Percentiles rank a stretch among this genome's conserved stretches.
Evolutionary conservation across 2,888 invertebrate species (phyloP).

Genomic region (Patella depressa): DNA sequence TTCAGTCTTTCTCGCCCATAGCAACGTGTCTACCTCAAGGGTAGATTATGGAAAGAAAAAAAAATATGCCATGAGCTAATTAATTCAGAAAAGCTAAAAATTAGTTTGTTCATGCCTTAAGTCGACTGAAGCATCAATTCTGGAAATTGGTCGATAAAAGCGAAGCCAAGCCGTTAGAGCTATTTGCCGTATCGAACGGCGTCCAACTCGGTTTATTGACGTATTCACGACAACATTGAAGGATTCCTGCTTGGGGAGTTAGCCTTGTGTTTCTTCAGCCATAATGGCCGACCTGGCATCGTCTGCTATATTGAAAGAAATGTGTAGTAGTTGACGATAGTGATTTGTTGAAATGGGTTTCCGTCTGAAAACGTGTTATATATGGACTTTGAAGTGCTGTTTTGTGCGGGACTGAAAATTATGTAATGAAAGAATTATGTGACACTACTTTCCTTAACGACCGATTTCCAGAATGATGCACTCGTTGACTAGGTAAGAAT

Average conservation of each 20-base stretch:
- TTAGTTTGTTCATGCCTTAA: slow-evolving; percentile 10
- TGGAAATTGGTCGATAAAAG: slow-evolving; percentile 11
- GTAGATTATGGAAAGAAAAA: neutral
- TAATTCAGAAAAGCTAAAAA: slow-evolving; percentile 11
- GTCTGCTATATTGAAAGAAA: slow-evolving; percentile 5
- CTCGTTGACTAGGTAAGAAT: slow-evolving; percentile 3
- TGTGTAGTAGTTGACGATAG: too few species aligned
- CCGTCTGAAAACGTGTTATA: too few species aligned
- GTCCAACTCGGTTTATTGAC: slow-evolving; percentile 2
- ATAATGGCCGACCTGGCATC: slow-evolving; percentile 3
- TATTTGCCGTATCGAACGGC: slow-evolving; percentile 12
- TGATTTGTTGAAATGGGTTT: too few species aligned
- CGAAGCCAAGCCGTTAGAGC: slow-evolving; percentile 5
- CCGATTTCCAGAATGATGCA: slow-evolving; percentile 1
- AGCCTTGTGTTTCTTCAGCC: neutral
- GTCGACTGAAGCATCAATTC: slow-evolving; percentile 10
- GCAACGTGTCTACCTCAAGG: too few species aligned
- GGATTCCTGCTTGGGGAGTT: slow-evolving; percentile 9
- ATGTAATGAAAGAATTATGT: too few species aligned
- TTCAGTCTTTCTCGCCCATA: too few species aligned
- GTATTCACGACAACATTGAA: slow-evolving; percentile 9
- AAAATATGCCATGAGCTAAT: neutral
- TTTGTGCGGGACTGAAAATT: too few species aligned
- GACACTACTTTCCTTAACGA: too few species aligned
- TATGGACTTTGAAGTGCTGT: too few species aligned